Evolutionary conservation across 2,113 vertebrate genomes (phyloP), one percentile per base, ranked within the genome.

Genomic region (Thalassoma bifasciatum): DNA sequence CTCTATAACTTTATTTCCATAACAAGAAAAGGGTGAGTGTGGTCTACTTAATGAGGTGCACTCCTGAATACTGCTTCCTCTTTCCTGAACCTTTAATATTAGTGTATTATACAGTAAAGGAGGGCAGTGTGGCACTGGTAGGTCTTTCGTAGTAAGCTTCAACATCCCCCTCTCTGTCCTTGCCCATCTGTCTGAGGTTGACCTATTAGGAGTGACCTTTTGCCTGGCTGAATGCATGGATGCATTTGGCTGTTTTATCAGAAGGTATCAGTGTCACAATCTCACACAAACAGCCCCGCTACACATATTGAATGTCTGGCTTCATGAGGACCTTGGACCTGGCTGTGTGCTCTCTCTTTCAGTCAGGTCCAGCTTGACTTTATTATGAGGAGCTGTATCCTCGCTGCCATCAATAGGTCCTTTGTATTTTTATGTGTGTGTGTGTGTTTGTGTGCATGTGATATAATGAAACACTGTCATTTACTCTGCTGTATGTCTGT

Each of bases 291-390:
- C 79, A 67, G 80, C 64, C 66, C 82, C 19, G 47, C 72, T 14
- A 76, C 74, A 73, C 85, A 90, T 94, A 92, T 96, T 93, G 10
- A 49, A 74, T 95, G 93, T 95, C 94, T 73, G 73, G 80, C 84
- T 93, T 92, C 85, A 86, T 89, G 87, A 92, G 91, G 89, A 87
- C 89, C 90, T 86, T 88, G 89, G 91, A 91, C 91, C 86, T 44
- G 78, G 71, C 75, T 86, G 75, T 81, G 77, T 77, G 75, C 74
- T 82, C 81, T 59, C 83, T 86, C 89, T 92, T 89, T 92, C 87
- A 85, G 82, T 85, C 51, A 54, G 71, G 86, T 91, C 88, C 85
- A 66, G 82, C 90, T 10, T 44, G 86, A 37, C 81, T 94, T 94
- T 93, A 95, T 95, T 93, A 93, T 91, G 58, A 86, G 83, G 67